Evolutionary conservation across 2,113 vertebrate genomes (phyloP), one percentile per base, ranked within the genome.

Genomic region (Quiscalus mexicanus): DNA sequence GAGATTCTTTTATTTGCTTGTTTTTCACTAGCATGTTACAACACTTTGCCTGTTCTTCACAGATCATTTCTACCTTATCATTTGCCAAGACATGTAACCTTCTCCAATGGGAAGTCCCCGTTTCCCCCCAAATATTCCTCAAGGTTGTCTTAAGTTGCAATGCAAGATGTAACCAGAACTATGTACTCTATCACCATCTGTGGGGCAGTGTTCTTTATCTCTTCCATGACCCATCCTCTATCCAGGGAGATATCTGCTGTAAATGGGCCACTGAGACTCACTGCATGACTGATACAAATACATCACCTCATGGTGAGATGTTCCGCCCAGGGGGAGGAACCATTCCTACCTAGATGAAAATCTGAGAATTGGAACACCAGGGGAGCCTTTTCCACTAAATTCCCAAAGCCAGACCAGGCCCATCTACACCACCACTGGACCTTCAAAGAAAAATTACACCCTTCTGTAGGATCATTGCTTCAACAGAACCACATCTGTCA

Each of bases 21-120:
- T 45, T 71, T 91, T 68, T 39, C 30, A 22, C 19, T 6, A 60
- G 12, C 24, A 64, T 3, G 4, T 73, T 55, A 49, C 21, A 56
- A 10, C 21, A 45, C 13, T 63, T 23, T 9, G 17, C 16, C 44
- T 39, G 5, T 15, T 67, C 49, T 42, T 50, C 42, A 69, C 15
- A 59, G 56, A 59, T 24, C 6, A 16, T 24, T 33, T 56, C 55
- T 56, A 22, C 31, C 55, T 22, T n/a, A 15, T n/a, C 7, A 33
- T 22, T 33, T 30, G 10, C 11, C 14, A 47, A 64, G 58, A 49
- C 11, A 12, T 1, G 4, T 1, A 59, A 41, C 24, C 14, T 62
- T 44, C 21, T 55, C 10, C 50, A 52, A 5, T 0, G 2, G 5
- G 6, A 68, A 49, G n/a, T 41, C 20, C 24, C 44, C 1, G 1